Evolutionary conservation across 2,888 invertebrate genomes (phyloP).

Genomic region (Scaptomyza cyrtandrae): DNA sequence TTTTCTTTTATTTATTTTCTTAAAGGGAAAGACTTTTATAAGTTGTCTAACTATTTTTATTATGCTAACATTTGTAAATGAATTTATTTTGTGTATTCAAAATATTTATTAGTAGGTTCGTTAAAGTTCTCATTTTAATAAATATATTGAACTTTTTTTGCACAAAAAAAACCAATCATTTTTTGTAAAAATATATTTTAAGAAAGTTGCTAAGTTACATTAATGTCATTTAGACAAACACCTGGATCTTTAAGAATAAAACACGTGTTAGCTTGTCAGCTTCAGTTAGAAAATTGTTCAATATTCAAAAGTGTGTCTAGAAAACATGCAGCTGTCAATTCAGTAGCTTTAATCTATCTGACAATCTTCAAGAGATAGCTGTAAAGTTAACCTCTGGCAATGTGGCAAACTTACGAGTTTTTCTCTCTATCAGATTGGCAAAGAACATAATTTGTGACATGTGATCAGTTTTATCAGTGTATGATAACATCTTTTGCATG

Average conservation of each 20-base stretch:
- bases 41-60: too few relatives aligned
- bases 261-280: background rate
- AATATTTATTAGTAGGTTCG: background rate
- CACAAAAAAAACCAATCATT: too few relatives aligned
- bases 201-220: too few relatives aligned
- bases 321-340: slow-evolving; percentile 26
- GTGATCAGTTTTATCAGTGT: slow-evolving; percentile 34
- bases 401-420: background rate
- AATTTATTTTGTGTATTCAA: too few relatives aligned
- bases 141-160: too few relatives aligned
- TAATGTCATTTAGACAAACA: background rate
- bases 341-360: slow-evolving; percentile 9
- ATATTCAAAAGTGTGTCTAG: background rate
- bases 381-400: slow-evolving; percentile 9
- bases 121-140: background rate
- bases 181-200: too few relatives aligned
- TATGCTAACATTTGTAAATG: too few relatives aligned
- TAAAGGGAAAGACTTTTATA: background rate
- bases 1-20: too few relatives aligned
- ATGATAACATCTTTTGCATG: slow-evolving; percentile 9
- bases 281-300: background rate
- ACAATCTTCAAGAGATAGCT: background rate
- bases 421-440: slow-evolving; percentile 25
- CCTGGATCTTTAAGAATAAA: background rate
- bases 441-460: slow-evolving; percentile 25